Percentiles rank a stretch among this genome's conserved stretches.
Conservation (phyloP, 1,140 invertebrate genomes). For the Sinonovacula constricta region DNA sequence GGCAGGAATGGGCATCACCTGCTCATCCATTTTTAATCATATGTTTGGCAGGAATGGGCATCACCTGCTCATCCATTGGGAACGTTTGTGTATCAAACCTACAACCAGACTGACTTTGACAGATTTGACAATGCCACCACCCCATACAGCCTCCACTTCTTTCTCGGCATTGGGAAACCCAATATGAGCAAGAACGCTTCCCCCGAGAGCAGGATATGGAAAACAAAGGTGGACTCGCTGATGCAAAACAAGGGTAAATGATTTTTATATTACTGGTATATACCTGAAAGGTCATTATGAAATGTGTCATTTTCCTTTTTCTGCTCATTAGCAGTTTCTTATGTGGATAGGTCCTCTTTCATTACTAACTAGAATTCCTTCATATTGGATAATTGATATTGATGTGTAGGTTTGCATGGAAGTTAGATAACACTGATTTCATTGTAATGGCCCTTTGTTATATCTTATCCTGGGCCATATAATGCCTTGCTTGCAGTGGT, state of each 20-base stretch:
- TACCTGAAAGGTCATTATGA: too few species aligned
- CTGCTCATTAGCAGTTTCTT: too few species aligned
- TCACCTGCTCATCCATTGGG: constrained; percentile 57
- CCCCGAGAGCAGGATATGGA: constrained; percentile 63
- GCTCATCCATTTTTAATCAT: constrained; percentile 58
- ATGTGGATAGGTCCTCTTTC: too few species aligned
- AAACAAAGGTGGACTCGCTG: constrained; percentile 47
- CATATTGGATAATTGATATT: too few species aligned
- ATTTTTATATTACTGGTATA: neutral
- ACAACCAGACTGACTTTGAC: constrained; percentile 67
- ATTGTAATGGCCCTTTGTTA: too few species aligned
- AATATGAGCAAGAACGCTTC: constrained; percentile 65
- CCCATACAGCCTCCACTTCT: constrained; percentile 57
- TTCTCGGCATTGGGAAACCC: constrained; percentile 67
- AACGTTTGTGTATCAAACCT: constrained; percentile 65
- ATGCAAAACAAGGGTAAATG: constrained; percentile 53
- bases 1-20: constrained; percentile 61
- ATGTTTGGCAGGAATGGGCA: constrained; percentile 60
- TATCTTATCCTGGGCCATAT: too few species aligned
- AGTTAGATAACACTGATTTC: too few species aligned
- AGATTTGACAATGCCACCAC: constrained; percentile 51
- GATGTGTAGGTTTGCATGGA: too few species aligned
- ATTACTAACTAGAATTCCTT: too few species aligned
- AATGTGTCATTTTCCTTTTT: too few species aligned
- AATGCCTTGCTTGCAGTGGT: too few species aligned